phyloP scores from a whole-genome alignment of 1,140 invertebrate genomes.

The Cydia fagiglandana region DNA sequence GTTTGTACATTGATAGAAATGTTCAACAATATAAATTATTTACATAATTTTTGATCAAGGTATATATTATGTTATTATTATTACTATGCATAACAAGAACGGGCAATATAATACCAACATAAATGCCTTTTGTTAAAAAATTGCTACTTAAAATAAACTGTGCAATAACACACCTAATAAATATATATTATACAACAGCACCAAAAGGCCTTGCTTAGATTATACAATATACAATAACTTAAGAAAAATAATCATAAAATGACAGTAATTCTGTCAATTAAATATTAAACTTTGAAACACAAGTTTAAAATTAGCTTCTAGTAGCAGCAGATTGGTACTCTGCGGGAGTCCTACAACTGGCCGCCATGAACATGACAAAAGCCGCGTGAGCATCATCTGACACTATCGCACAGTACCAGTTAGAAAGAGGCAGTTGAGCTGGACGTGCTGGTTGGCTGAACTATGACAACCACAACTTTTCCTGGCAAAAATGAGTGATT shows the following conservation, averaged over 20 bases:
- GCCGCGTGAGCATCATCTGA: neutral
- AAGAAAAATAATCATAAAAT: neutral
- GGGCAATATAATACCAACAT: conserved; percentile 16
- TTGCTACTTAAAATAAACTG: conserved; percentile 30
- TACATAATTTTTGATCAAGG: neutral
- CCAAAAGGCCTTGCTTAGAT: conserved; percentile 18
- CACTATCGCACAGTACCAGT: too few species aligned
- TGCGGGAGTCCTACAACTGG: too few species aligned
- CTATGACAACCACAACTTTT: too few species aligned
- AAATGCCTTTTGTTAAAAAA: conserved; percentile 33
- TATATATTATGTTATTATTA: neutral
- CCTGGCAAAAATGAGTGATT: too few species aligned
- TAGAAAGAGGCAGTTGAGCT: too few species aligned
- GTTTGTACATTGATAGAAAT: neutral
- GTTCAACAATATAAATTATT: neutral
- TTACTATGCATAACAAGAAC: neutral
- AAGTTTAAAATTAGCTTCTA: neutral
- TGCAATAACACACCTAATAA: conserved; percentile 27
- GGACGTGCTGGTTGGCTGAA: too few species aligned
- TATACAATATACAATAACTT: conserved; percentile 11
- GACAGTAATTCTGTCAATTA: neutral
- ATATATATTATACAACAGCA: conserved; percentile 29
- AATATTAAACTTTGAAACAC: neutral
- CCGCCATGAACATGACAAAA: too few species aligned
- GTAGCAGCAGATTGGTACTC: neutral